Conservation (phyloP, 2,113 vertebrate genomes). For the Dasyornis broadbenti region DNA sequence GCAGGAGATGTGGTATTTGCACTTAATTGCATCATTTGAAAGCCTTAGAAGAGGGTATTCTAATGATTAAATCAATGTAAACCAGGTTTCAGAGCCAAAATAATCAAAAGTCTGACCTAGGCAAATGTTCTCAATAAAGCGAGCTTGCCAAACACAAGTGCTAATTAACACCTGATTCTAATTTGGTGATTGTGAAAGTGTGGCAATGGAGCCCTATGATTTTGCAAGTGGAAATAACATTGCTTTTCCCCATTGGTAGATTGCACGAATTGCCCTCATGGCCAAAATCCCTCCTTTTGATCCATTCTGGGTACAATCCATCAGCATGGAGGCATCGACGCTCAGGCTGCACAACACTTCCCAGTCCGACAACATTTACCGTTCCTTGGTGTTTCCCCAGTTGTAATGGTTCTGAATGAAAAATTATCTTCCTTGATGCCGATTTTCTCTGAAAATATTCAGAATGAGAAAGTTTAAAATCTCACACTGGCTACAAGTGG, state of each 20-base stretch:
- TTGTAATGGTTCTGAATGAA: background rate
- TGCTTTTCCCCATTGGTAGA: background rate
- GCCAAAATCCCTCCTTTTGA: slow-evolving; percentile 22
- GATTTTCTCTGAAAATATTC: background rate
- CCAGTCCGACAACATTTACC: background rate
- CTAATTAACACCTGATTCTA: slow-evolving; percentile 68
- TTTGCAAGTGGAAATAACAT: slow-evolving; percentile 32
- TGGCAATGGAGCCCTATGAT: background rate
- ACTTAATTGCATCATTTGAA: slow-evolving; percentile 54
- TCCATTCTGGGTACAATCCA: background rate
- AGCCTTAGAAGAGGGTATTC: slow-evolving; percentile 43
- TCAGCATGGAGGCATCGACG: background rate
- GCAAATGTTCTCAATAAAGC: slow-evolving; percentile 53
- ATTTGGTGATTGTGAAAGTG: slow-evolving; percentile 48
- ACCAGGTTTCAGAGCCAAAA: slow-evolving; percentile 55
- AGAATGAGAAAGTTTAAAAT: background rate
- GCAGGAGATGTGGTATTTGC: slow-evolving; percentile 38
- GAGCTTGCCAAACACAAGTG: slow-evolving; percentile 43
- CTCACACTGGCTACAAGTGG: background rate
- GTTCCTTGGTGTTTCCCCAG: background rate
- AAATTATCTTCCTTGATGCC: background rate
- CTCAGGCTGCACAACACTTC: background rate
- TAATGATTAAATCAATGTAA: slow-evolving; percentile 61
- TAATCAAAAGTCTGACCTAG: slow-evolving; percentile 56
- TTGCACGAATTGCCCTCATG: background rate